These are phyloP conservation scores for Falco naumanni DNA, from an alignment of 2,797 vertebrate species.

Conservation along the genomic window DNA sequence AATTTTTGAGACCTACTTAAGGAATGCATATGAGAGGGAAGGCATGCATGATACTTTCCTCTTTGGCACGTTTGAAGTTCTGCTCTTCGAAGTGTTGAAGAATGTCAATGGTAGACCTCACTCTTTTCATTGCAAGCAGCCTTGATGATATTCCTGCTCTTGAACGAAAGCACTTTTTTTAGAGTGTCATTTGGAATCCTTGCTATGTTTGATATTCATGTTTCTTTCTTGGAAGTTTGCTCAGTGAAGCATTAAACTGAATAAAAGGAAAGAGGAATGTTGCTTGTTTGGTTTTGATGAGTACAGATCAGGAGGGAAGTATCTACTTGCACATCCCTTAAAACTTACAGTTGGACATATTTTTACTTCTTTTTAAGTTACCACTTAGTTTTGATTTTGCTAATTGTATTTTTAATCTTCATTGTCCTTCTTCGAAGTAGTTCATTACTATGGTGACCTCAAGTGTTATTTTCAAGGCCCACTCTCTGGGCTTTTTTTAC, in stretches of 20 bases:
- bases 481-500: not conserved
- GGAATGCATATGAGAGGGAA: not conserved
- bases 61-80: not conserved
- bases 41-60: not conserved
- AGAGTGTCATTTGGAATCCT: not conserved
- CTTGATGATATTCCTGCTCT: not conserved
- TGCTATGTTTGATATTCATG: not conserved
- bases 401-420: not conserved
- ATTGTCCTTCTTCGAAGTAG: not conserved
- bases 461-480: not conserved
- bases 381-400: not conserved
- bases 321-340: not conserved
- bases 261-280: not conserved
- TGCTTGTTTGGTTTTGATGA: not conserved
- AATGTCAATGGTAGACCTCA: not conserved
- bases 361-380: not conserved
- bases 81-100: not conserved
- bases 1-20: not conserved
- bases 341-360: not conserved
- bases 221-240: not conserved
- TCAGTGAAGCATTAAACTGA: not conserved
- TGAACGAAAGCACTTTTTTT: not conserved
- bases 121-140: not conserved
- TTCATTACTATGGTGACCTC: not conserved
- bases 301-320: not conserved